These are phyloP conservation scores for Disparrhopalites patrizii DNA, from an alignment of 2,888 invertebrate species.

Conservation along the genomic window DNA sequence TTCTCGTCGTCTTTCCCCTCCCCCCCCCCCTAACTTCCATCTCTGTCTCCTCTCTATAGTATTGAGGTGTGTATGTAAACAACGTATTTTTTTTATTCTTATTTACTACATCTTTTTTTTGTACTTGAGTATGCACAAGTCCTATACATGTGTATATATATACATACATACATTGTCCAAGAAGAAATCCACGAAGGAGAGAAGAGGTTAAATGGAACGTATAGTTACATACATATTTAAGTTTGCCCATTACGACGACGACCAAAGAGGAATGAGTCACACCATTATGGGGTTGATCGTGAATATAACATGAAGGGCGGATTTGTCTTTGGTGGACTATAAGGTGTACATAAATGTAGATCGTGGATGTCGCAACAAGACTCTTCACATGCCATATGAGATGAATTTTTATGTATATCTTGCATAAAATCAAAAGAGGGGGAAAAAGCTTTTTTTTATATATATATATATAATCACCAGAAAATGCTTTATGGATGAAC, in stretches of 20 bases:
- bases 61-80: no score
- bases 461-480: no score
- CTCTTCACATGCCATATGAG: not conserved
- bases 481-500: not conserved
- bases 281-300: constrained; percentile 10
- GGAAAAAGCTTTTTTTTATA: no score
- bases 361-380: constrained; percentile 8
- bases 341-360: not conserved
- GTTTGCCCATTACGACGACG: not conserved
- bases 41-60: no score
- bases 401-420: not conserved
- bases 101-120: no score
- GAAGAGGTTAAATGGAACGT: not conserved
- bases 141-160: not conserved
- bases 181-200: no score
- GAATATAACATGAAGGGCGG: constrained; percentile 20
- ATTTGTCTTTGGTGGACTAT: not conserved
- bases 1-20: not conserved
- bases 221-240: no score
- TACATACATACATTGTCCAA: not conserved
- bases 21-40: no score
- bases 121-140: no score
- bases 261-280: constrained; percentile 10
- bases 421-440: not conserved
- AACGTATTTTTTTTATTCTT: no score